These are phyloP conservation scores for Aproaerema taeniolella DNA, from an alignment of 2,888 invertebrate species.

Conservation along the genomic window DNA sequence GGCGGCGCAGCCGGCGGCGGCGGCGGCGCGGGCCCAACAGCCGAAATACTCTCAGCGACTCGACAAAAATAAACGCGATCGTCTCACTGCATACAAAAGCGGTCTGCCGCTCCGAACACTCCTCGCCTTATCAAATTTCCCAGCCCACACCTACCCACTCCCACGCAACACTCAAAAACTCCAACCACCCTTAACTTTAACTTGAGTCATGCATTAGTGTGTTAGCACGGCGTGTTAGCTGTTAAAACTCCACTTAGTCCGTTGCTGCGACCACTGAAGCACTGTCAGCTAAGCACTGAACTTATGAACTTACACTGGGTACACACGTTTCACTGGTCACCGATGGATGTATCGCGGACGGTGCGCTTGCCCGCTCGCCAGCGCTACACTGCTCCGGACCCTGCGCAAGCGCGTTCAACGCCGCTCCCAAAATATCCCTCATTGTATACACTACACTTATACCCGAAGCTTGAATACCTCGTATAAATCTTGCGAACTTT, in stretches of 20 bases:
- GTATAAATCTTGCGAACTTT: conserved; percentile 56
- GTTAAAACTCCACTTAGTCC: conserved; percentile 44
- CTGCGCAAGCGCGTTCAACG: conserved; percentile 43
- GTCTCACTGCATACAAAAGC: conserved; percentile 69
- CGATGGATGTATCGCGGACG: conserved; percentile 25
- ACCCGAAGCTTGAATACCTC: conserved; percentile 37
- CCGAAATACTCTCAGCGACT: conserved; percentile 37
- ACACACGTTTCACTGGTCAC: conserved; percentile 41
- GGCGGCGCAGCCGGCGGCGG: conserved; percentile 23
- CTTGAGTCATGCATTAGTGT: conserved; percentile 61
- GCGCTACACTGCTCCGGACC: conserved; percentile 51
- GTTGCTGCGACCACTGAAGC: conserved; percentile 34
- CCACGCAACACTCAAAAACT: conserved; percentile 44
- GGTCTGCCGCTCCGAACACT: conserved; percentile 46
- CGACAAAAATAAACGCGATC: conserved; percentile 64
- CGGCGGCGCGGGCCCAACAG: conserved; percentile 34
- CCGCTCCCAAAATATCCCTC: conserved; percentile 63
- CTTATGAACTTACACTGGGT: conserved; percentile 68
- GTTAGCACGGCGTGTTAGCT: conserved; percentile 58
- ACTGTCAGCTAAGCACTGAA: conserved; percentile 54
- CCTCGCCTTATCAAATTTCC: conserved; percentile 74
- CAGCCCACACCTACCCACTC: conserved; percentile 51
- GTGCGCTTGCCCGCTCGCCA: conserved; percentile 50
- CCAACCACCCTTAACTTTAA: conserved; percentile 24
- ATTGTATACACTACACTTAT: conserved; percentile 73